A percentile compares a stretch with the other conserved stretches of the same genome.
phyloP scores from a whole-genome alignment of 2,888 invertebrate genomes.

The Arctia plantaginis region DNA sequence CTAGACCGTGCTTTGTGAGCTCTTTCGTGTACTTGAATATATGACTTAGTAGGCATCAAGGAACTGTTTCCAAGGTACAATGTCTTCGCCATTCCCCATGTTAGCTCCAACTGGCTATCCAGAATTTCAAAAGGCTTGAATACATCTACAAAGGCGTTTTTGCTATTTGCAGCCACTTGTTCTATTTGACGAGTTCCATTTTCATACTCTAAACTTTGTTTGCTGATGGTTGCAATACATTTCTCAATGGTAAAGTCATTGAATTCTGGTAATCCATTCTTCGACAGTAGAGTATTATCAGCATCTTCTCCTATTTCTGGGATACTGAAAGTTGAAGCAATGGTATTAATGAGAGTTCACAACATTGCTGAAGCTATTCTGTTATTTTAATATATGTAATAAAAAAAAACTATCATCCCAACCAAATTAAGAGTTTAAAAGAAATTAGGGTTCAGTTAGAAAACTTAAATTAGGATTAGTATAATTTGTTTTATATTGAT shows the following conservation, averaged over 20 bases:
- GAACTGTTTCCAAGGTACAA: conserved; percentile 93
- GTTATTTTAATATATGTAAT: not conserved
- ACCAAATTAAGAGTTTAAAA: not conserved
- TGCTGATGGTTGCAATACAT: conserved; percentile 94
- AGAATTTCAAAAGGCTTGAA: conserved; percentile 91
- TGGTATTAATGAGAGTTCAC: not conserved
- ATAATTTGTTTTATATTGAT: not conserved
- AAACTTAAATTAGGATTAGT: not conserved
- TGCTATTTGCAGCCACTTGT: conserved; percentile 71
- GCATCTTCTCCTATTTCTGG: conserved; percentile 95
- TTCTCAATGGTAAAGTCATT: conserved; percentile 93
- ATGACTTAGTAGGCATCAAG: conserved; percentile 92
- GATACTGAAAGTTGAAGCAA: conserved; percentile 81
- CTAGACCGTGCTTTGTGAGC: conserved; percentile 90
- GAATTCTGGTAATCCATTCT: conserved; percentile 93
- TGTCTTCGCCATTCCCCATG: conserved; percentile 95
- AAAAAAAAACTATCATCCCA: not conserved
- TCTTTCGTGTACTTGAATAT: conserved; percentile 92
- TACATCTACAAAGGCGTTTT: conserved; percentile 89
- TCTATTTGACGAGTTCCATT: conserved; percentile 90
- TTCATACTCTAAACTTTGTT: conserved; percentile 93
- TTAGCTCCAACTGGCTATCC: conserved; percentile 91
- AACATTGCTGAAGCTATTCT: not conserved
- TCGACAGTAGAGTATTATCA: conserved; percentile 90
- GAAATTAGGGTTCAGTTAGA: not conserved